These are phyloP conservation scores for Drosophila ironensis DNA, from an alignment of 1,140 invertebrate genomes.

Conservation along the genomic window DNA sequence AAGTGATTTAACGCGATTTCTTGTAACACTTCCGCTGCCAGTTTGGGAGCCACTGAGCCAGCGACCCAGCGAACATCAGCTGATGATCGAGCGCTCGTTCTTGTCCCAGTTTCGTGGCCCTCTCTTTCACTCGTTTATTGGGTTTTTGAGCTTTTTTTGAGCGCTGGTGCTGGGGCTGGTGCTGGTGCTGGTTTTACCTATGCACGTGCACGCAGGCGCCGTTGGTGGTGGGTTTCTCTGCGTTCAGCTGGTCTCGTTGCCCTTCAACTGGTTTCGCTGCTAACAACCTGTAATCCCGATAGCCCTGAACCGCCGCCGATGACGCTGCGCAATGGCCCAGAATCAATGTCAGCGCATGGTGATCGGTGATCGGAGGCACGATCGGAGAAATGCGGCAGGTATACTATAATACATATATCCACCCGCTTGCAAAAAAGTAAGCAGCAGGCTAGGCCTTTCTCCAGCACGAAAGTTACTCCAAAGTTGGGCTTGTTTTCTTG, in stretches of 20 bases:
- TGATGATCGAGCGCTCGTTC: slow-evolving; percentile 35
- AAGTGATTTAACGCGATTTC: not conserved
- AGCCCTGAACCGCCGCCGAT: slow-evolving; percentile 44
- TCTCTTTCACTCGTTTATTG: slow-evolving; percentile 41
- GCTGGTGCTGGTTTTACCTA: not conserved
- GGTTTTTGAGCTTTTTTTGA: slow-evolving; percentile 6
- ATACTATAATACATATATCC: not conserved
- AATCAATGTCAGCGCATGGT: slow-evolving; percentile 44
- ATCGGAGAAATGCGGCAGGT: slow-evolving; percentile 46
- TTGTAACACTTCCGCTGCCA: slow-evolving; percentile 46
- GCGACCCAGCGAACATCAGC: slow-evolving; percentile 1
- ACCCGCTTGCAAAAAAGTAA: slow-evolving; percentile 24
- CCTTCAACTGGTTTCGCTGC: slow-evolving; percentile 45
- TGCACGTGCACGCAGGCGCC: slow-evolving; percentile 53
- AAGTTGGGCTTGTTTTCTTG: slow-evolving; percentile 25
- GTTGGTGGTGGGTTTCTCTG: slow-evolving; percentile 15
- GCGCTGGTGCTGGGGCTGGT: too few relatives aligned
- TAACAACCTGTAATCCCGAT: slow-evolving; percentile 36
- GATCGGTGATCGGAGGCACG: not conserved
- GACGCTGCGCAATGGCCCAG: slow-evolving; percentile 39
- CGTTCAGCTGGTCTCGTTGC: slow-evolving; percentile 32
- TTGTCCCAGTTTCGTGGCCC: slow-evolving; percentile 58
- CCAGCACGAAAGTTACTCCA: slow-evolving; percentile 65
- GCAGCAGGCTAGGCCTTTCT: slow-evolving; percentile 58
- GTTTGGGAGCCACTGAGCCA: slow-evolving; percentile 38